These are phyloP conservation scores for Enteromius anoplus DNA, from an alignment of 2,797 vertebrate genomes.

Conservation along the genomic window DNA sequence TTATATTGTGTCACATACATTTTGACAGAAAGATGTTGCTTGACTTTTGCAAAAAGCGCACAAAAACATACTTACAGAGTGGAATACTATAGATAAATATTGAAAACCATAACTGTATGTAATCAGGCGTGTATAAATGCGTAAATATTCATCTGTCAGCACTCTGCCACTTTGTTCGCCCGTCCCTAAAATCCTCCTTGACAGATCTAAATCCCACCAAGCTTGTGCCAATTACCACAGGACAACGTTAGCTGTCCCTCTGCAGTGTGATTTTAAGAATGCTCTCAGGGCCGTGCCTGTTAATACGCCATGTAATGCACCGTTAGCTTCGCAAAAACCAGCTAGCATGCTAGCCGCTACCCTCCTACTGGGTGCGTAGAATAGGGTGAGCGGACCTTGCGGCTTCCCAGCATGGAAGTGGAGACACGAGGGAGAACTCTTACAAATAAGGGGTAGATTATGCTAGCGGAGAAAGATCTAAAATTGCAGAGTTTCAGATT, in stretches of 20 bases:
- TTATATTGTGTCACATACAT: neutral
- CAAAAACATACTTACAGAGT: neutral
- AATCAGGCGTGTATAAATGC: neutral
- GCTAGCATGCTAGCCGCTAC: slow-evolving; percentile 2
- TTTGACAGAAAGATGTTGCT: neutral
- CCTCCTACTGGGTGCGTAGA: slow-evolving; percentile 12
- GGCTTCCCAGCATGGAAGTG: slow-evolving; percentile 17
- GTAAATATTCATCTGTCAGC: slow-evolving; percentile 25
- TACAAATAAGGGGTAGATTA: slow-evolving; percentile 16
- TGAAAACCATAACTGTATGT: neutral
- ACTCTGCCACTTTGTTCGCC: neutral
- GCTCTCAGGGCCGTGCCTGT: neutral
- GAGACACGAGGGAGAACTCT: slow-evolving; percentile 4
- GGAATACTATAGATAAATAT: neutral
- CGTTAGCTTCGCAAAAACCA: neutral
- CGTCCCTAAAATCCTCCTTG: slow-evolving; percentile 13
- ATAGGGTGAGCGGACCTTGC: slow-evolving; percentile 25
- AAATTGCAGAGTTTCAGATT: slow-evolving; percentile 15
- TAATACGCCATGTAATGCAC: slow-evolving; percentile 19
- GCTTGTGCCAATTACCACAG: slow-evolving; percentile 15
- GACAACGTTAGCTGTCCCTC: slow-evolving; percentile 8
- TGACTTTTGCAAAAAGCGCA: neutral
- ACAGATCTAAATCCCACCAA: slow-evolving; percentile 20
- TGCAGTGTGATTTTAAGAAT: neutral
- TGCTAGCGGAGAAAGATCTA: neutral